A percentile compares a stretch with the other conserved stretches of the same genome.
phyloP scores from a whole-genome alignment of 2,888 invertebrate species.

The Gryllus longicercus region DNA sequence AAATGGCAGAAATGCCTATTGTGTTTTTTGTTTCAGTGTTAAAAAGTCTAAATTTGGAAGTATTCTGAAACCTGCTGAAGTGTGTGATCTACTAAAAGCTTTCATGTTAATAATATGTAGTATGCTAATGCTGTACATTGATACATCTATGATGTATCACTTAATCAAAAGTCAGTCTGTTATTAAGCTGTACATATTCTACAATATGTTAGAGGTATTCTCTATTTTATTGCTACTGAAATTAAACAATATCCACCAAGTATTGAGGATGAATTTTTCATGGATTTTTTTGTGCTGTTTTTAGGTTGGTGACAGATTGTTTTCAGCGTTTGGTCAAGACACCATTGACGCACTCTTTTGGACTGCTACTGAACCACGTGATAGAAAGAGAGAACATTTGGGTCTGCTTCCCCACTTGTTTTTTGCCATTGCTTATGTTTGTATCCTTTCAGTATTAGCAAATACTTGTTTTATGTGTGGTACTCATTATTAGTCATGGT shows the following conservation, averaged over 20 bases:
- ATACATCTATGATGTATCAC: conserved; percentile 97
- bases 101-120: conserved; percentile 78
- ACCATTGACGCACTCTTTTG: conserved; percentile 96
- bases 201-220: conserved; percentile 91
- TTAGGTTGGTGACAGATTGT: conserved; percentile 78
- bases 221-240: background rate
- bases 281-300: background rate
- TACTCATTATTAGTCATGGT: background rate
- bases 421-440: conserved; percentile 90
- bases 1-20: background rate
- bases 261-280: too few relatives aligned
- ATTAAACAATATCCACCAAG: background rate
- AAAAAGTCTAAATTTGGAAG: conserved; percentile 50
- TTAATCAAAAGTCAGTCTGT: conserved; percentile 96
- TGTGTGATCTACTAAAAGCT: conserved; percentile 95
- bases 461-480: background rate
- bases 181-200: conserved; percentile 98
- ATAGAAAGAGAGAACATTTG: conserved; percentile 75
- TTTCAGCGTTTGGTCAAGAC: conserved; percentile 97
- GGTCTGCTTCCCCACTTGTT: conserved; percentile 85
- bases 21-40: conserved; percentile 31
- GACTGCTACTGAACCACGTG: conserved; percentile 95
- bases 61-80: conserved; percentile 80
- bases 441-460: conserved; percentile 68
- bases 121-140: conserved; percentile 83